These are phyloP conservation scores for Napeogenes sylphis DNA, from an alignment of 2,888 invertebrate genomes.

Conservation along the genomic window DNA sequence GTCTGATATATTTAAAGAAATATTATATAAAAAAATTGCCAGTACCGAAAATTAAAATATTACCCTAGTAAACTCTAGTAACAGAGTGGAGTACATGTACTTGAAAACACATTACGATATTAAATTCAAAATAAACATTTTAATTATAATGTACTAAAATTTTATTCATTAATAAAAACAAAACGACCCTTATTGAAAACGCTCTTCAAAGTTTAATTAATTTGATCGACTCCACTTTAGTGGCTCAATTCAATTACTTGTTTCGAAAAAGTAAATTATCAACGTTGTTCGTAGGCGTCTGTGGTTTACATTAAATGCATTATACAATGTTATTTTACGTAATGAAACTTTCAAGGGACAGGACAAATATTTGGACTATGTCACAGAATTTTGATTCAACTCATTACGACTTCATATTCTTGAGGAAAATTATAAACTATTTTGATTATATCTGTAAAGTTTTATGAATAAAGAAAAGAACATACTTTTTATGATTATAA, in stretches of 20 bases:
- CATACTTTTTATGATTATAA: no score
- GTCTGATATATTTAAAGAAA: no score
- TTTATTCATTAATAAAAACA: conserved; percentile 54
- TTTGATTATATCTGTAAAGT: no score
- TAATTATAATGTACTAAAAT: conserved; percentile 33
- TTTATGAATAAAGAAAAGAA: no score
- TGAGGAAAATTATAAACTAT: no score
- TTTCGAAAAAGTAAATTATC: conserved; percentile 47
- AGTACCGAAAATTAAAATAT: no score
- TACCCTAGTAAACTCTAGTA: no score
- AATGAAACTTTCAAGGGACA: conserved; percentile 1
- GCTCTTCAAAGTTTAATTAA: conserved; percentile 52
- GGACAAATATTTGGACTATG: conserved; percentile 6
- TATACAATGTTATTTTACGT: conserved; percentile 10
- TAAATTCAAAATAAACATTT: conserved; percentile 20
- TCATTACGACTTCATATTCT: not conserved
- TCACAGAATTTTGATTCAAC: conserved; percentile 5
- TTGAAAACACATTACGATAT: conserved; percentile 28
- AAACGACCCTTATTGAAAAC: conserved; percentile 39
- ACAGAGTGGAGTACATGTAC: no score
- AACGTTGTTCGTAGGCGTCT: conserved; percentile 30
- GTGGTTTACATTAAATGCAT: conserved; percentile 22
- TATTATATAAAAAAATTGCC: no score
- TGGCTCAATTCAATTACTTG: conserved; percentile 59
- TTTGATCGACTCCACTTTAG: conserved; percentile 48